Evolutionary conservation across 2,113 vertebrate genomes (phyloP).

Genomic region (Pseudopipra pipra): DNA sequence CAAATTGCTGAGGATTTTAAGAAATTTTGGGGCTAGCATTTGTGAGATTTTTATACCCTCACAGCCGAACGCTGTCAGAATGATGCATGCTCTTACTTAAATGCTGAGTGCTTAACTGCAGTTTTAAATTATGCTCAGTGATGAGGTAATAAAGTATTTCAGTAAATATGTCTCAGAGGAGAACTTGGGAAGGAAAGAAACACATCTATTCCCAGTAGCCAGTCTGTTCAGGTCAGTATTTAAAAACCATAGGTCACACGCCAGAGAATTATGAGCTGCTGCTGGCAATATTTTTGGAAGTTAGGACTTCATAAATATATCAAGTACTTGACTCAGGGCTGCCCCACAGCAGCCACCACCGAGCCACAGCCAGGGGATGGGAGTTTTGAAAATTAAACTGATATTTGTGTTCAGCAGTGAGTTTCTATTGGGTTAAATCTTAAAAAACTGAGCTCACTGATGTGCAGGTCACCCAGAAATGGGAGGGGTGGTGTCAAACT

Average conservation of each 20-base stretch:
- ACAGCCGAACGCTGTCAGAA: constrained; percentile 45
- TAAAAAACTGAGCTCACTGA: background rate
- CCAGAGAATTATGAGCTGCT: constrained; percentile 62
- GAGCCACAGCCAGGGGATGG: background rate
- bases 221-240: constrained; percentile 61
- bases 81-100: constrained; percentile 73
- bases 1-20: constrained; percentile 34
- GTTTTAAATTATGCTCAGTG: constrained; percentile 71
- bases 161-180: constrained; percentile 72
- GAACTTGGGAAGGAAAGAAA: constrained; percentile 52
- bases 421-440: background rate
- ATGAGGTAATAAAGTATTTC: constrained; percentile 76
- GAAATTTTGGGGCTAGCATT: background rate
- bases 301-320: constrained; percentile 69
- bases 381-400: background rate
- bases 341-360: background rate
- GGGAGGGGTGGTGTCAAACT: background rate
- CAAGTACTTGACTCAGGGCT: background rate
- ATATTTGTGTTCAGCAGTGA: background rate
- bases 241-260: constrained; percentile 48
- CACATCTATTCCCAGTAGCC: constrained; percentile 55
- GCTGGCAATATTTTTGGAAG: constrained; percentile 54
- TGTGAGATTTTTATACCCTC: constrained; percentile 32
- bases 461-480: accelerated
- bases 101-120: constrained; percentile 61